These are phyloP conservation scores for Nemopilema nomurai DNA, from an alignment of 30 jellyfish, hydroid and myxozoan genomes.

Conservation along the genomic window DNA sequence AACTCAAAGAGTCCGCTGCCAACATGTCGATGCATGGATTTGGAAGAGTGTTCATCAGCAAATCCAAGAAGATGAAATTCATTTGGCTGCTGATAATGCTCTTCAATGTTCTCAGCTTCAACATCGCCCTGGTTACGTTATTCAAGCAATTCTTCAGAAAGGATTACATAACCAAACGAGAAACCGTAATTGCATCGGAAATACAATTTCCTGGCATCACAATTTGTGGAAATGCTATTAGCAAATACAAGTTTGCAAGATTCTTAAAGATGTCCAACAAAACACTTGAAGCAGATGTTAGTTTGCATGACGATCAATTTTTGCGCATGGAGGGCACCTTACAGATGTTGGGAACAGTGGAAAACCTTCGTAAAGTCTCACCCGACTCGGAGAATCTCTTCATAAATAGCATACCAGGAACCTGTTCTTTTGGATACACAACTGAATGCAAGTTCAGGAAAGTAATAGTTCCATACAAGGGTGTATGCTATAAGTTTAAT, in stretches of 20 bases:
- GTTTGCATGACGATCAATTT: background rate
- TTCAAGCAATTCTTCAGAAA: background rate
- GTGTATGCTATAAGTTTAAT: constrained; percentile 33
- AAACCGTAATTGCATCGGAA: constrained; percentile 12
- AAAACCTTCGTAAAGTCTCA: background rate
- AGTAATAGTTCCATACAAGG: constrained; percentile 5
- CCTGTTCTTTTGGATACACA: background rate
- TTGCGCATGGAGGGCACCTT: background rate
- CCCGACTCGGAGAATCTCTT: constrained; percentile 12
- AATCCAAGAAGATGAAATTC: constrained; percentile 3
- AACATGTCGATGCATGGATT: constrained; percentile 58
- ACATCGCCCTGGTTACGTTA: background rate
- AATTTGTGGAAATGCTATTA: constrained; percentile 9
- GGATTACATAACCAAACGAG: background rate
- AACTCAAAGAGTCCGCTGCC: constrained; percentile 29
- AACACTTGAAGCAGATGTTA: background rate
- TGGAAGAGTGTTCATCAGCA: constrained; percentile 34
- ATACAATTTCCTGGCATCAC: constrained; percentile 11
- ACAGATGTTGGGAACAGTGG: constrained; percentile 1
- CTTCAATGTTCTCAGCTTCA: background rate
- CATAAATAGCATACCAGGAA: background rate
- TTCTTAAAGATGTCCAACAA: background rate
- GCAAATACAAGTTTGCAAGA: background rate
- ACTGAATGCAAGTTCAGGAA: constrained; percentile 15
- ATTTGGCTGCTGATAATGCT: constrained; percentile 33